A percentile compares a stretch with the other conserved stretches of the same genome.
Evolutionary conservation across 1,140 invertebrate species (phyloP).

Genomic region (Achroia grisella): DNA sequence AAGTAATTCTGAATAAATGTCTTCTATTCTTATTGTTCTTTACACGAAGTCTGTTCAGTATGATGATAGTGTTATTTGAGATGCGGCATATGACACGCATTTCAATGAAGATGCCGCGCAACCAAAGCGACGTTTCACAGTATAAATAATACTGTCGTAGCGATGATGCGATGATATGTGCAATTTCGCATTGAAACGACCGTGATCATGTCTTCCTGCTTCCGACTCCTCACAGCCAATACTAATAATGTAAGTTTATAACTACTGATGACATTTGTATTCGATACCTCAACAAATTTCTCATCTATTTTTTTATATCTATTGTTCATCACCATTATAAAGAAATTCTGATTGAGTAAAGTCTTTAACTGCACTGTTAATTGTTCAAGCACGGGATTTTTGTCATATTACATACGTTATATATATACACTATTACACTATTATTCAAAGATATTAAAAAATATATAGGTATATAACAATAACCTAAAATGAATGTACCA

Average conservation of each 20-base stretch:
- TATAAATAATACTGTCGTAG: constrained; percentile 19
- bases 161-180: constrained; percentile 17
- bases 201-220: constrained; percentile 33
- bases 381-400: background rate
- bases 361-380: background rate
- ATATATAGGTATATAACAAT: background rate
- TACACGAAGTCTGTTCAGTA: no score
- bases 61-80: no score
- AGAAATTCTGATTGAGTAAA: no score
- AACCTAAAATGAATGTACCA: background rate
- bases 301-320: no score
- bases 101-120: constrained; percentile 18
- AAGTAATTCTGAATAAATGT: no score
- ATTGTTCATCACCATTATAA: no score
- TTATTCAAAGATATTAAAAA: background rate
- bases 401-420: background rate
- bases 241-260: constrained; percentile 31
- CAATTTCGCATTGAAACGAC: constrained; percentile 22
- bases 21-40: no score
- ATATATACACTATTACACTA: no score
- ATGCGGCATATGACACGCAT: constrained; percentile 18
- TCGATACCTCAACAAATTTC: background rate
- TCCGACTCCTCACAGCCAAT: constrained; percentile 36
- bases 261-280: background rate
- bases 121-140: no score